Conservation (phyloP, 2,797 vertebrate genomes). For the Tragelaphus eurycerus region DNA sequence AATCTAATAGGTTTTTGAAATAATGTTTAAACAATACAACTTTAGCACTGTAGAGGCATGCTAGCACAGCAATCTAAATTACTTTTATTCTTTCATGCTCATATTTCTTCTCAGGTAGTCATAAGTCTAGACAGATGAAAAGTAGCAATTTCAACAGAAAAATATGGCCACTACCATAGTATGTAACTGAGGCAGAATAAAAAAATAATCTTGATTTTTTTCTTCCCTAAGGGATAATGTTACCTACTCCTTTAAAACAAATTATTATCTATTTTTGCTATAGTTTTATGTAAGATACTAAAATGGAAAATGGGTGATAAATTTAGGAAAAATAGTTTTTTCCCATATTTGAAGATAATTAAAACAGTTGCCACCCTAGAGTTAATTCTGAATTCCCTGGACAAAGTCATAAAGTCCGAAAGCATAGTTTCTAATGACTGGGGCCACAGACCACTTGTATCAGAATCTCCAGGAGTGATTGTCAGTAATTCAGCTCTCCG, state of each 20-base stretch:
- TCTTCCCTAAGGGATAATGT: background rate
- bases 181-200: slow-evolving; percentile 33
- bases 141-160: slow-evolving; percentile 38
- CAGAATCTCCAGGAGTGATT: background rate
- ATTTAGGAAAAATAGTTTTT: background rate
- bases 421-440: background rate
- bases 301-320: background rate
- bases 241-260: background rate
- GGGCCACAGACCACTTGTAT: background rate
- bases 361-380: background rate
- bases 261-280: background rate
- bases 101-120: slow-evolving; percentile 20
- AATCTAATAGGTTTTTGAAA: slow-evolving; percentile 49
- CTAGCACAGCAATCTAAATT: slow-evolving; percentile 14
- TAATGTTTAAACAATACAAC: slow-evolving; percentile 43
- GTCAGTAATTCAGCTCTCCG: background rate
- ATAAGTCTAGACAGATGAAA: background rate
- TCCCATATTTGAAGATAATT: background rate
- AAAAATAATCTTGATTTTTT: background rate
- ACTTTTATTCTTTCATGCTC: slow-evolving; percentile 35
- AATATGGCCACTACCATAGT: background rate
- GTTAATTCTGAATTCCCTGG: slow-evolving; percentile 35
- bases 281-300: slow-evolving; percentile 16
- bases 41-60: background rate
- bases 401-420: background rate